Evolutionary conservation across 2,113 vertebrate species (phyloP).

Genomic region (Origma solitaria): DNA sequence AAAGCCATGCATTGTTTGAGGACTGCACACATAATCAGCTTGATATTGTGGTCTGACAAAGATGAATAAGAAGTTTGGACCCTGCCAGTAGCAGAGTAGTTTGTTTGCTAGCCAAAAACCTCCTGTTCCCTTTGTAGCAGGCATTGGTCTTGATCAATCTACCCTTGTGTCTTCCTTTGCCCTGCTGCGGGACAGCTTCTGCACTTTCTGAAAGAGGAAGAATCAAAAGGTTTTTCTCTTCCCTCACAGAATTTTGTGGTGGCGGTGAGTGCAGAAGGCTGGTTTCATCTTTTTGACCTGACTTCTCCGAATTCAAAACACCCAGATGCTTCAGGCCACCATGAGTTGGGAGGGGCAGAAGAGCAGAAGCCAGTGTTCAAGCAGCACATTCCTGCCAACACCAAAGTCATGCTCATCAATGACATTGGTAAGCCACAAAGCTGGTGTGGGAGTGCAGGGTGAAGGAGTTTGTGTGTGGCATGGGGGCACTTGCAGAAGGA

Average conservation of each 20-base stretch:
- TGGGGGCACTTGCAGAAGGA: background rate
- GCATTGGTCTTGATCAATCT: background rate
- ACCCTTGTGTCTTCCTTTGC: background rate
- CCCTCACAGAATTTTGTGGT: constrained; percentile 86
- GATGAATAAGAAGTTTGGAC: background rate
- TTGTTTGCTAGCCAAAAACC: background rate
- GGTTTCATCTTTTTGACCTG: constrained; percentile 95
- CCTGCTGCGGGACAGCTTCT: background rate
- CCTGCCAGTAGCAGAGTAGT: background rate
- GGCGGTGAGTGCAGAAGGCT: constrained; percentile 91
- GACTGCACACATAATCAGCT: background rate
- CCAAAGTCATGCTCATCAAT: constrained; percentile 94
- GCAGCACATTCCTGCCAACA: constrained; percentile 96
- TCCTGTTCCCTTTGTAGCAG: background rate
- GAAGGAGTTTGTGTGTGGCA: background rate
- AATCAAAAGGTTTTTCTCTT: background rate
- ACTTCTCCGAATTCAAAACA: constrained; percentile 69
- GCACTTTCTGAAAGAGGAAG: background rate
- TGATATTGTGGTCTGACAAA: background rate
- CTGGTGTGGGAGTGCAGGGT: background rate
- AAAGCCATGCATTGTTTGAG: background rate
- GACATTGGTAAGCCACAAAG: constrained; percentile 84
- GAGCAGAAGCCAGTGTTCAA: constrained; percentile 89
- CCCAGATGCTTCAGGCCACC: constrained; percentile 80
- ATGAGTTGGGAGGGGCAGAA: constrained; percentile 74